Conservation (phyloP, 2,113 vertebrate genomes). For the Terrapene triunguis region DNA sequence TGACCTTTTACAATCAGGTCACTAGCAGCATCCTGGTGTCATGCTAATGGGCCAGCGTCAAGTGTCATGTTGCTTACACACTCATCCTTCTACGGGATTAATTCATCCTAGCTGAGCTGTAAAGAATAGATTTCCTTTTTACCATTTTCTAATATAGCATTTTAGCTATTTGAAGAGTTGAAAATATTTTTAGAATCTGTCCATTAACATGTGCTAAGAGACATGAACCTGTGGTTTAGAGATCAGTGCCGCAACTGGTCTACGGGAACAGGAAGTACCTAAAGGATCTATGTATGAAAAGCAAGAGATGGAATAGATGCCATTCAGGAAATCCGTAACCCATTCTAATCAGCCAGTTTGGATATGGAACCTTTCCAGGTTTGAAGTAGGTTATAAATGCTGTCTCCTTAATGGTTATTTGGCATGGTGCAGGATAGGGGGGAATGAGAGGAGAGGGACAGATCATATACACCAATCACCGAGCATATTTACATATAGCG, state of each 20-base stretch:
- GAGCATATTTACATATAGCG: background rate
- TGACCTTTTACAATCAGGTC: background rate
- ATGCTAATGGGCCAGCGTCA: background rate
- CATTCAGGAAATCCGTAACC: accelerated
- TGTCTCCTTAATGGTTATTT: background rate
- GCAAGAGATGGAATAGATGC: background rate
- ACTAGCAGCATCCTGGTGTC: background rate
- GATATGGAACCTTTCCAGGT: background rate
- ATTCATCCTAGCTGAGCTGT: background rate
- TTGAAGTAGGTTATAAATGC: background rate
- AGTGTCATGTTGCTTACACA: background rate
- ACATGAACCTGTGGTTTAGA: conserved; percentile 26
- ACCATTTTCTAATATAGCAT: conserved; percentile 32
- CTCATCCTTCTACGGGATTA: background rate
- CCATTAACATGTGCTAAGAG: background rate
- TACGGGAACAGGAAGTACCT: background rate
- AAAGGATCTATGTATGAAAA: background rate
- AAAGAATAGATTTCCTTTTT: background rate
- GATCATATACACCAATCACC: background rate
- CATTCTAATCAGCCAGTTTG: background rate
- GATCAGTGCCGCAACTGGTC: background rate
- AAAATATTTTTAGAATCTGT: conserved; percentile 38
- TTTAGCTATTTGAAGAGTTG: conserved; percentile 34
- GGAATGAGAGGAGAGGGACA: background rate
- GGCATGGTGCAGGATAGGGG: accelerated